Evolutionary conservation across 2,113 vertebrate genomes (phyloP).

Genomic region (Dicerorhinus sumatrensis): DNA sequence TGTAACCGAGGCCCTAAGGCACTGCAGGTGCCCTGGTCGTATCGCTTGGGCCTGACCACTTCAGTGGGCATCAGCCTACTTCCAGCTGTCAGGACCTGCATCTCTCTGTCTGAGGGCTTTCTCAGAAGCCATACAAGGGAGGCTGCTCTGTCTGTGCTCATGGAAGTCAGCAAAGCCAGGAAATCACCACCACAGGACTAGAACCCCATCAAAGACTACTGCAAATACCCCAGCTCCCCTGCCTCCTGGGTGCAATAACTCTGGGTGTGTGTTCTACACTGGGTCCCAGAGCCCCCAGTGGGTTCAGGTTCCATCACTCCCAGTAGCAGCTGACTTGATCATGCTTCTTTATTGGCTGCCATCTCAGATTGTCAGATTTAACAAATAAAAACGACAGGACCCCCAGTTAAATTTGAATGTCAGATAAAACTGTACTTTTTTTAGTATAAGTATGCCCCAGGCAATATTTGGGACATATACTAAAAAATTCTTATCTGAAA

Average conservation of each 20-base stretch:
- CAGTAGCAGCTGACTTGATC: neutral
- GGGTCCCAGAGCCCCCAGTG: neutral
- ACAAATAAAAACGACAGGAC: neutral
- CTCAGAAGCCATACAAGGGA: neutral
- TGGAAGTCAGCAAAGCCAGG: neutral
- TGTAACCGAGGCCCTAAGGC: neutral
- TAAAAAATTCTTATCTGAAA: neutral
- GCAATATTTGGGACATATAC: neutral
- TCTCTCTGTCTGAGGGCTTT: neutral
- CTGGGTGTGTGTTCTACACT: neutral
- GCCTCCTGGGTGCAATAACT: neutral
- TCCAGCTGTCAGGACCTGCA: neutral
- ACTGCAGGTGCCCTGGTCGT: accelerated
- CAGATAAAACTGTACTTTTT: neutral
- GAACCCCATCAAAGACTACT: neutral
- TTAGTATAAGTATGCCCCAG: neutral
- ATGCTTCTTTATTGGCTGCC: neutral
- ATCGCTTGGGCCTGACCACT: neutral
- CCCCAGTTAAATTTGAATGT: neutral
- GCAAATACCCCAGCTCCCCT: neutral
- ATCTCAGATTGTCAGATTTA: neutral
- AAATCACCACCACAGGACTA: neutral
- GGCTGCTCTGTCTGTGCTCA: neutral
- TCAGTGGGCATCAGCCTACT: no score
- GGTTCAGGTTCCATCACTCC: neutral